Evolutionary conservation across 2,113 vertebrate species (phyloP).

Genomic region (Nyctereutes procyonoides): DNA sequence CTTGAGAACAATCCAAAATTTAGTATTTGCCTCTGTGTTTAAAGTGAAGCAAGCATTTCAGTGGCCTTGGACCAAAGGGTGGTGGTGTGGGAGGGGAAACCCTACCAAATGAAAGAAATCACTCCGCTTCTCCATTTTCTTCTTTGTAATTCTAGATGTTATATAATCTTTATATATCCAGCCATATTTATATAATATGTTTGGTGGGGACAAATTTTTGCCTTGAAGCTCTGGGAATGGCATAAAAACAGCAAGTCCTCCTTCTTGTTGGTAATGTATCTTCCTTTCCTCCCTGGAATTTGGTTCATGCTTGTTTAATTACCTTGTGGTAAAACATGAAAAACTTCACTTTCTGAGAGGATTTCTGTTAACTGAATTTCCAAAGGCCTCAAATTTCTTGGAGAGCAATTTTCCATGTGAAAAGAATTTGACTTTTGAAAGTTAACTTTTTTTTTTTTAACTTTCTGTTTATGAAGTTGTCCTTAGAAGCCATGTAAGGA

Average conservation of each 20-base stretch:
- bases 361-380: neutral
- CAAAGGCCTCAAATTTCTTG: neutral
- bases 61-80: neutral
- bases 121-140: neutral
- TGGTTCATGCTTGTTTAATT: neutral
- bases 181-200: neutral
- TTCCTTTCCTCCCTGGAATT: neutral
- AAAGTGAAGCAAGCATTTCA: neutral
- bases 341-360: neutral
- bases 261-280: neutral
- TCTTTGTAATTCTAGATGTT: neutral
- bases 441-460: neutral
- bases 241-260: neutral
- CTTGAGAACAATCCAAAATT: neutral
- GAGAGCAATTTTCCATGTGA: slow-evolving; percentile 14
- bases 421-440: slow-evolving; percentile 34
- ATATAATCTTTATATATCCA: neutral
- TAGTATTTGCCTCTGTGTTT: neutral
- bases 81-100: neutral
- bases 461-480: neutral
- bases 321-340: slow-evolving; percentile 5
- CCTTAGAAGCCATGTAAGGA: neutral
- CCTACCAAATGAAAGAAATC: neutral
- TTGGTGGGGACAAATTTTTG: neutral
- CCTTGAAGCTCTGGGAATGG: neutral